Evolutionary conservation across 2,797 vertebrate genomes (phyloP), one percentile per base, ranked within the genome.

Genomic region (Melanogrammus aeglefinus): DNA sequence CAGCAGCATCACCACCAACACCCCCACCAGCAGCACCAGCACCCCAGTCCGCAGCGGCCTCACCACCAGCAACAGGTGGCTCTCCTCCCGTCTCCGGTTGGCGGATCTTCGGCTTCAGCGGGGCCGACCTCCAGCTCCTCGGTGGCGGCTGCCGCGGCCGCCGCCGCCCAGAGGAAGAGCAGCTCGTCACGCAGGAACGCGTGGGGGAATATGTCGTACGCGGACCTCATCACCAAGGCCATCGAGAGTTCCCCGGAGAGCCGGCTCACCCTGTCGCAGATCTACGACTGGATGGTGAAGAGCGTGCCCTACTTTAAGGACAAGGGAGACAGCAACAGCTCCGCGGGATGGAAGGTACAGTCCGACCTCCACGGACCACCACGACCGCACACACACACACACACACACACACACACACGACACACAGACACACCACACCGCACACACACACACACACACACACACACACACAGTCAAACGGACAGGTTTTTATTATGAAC

Each of bases 261-360:
- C 93, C 92, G 97, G 36, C 95, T 99, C 78, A 98, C 97, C 29
- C 91, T 98, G 81, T 98, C 97, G 29, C 97, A 98, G 94, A 97
- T 99, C 82, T 99, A 98, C 87, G 97, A 99, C 93, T 98, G 97
- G 97, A 99, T 98, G 97, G 97, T 98, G 93, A 96, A 97, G 92
- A 97, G 94, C 75, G 96, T 98, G 47, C 96, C 97, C 74, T 99
- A 98, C 90, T 99, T 98, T 92, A 98, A 98, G 90, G 97, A 99
- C 92, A 99, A 99, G 88, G 97, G 97, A 6, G 97, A 99, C 94
- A 98, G 97, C 91, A 99, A 98, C 92, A 99, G 97, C 83, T 98
- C 97, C 4, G 97, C 97, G 2, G 97, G 97, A 2, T 98, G 97
- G 97, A 98, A 99, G 97, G 97, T 98, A 91, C 84, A 93, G n/a